phyloP scores from a whole-genome alignment of 2,797 vertebrate genomes.

The Rhyacichthys aspro region DNA sequence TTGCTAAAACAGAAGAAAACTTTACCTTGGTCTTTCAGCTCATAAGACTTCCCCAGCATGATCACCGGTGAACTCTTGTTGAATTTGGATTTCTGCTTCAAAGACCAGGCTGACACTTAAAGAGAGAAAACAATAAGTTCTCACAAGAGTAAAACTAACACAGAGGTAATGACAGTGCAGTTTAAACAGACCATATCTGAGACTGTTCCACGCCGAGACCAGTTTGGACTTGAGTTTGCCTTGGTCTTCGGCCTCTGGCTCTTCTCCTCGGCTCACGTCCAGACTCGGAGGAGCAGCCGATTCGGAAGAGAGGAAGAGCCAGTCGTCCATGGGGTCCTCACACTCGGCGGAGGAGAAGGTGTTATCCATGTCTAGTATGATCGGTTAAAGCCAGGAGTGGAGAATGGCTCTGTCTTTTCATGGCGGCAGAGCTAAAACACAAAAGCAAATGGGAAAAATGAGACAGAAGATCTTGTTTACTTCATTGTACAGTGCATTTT shows the following conservation, averaged over 20 bases:
- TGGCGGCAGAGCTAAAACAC: slow-evolving; percentile 10
- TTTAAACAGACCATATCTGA: slow-evolving; percentile 85
- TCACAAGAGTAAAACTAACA: not conserved
- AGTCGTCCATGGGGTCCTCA: slow-evolving; percentile 68
- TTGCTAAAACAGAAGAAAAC: not conserved
- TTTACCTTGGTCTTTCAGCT: slow-evolving; percentile 80
- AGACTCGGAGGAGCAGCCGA: slow-evolving; percentile 12
- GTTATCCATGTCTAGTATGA: slow-evolving; percentile 53
- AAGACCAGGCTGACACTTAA: slow-evolving; percentile 80
- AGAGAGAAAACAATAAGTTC: not conserved
- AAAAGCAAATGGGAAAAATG: too few relatives aligned
- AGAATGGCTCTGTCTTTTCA: slow-evolving; percentile 38
- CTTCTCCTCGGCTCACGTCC: slow-evolving; percentile 24
- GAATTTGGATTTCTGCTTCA: slow-evolving; percentile 87
- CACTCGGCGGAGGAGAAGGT: slow-evolving; percentile 33
- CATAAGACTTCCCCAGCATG: slow-evolving; percentile 83
- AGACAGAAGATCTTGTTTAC: not conserved
- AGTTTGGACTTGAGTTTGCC: slow-evolving; percentile 85
- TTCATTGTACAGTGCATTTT: not conserved
- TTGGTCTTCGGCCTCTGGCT: slow-evolving; percentile 71
- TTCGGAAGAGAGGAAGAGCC: slow-evolving; percentile 63
- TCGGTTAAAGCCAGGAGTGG: slow-evolving; percentile 10
- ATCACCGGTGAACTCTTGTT: slow-evolving; percentile 83
- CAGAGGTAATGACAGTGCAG: not conserved
- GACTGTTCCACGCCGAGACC: slow-evolving; percentile 88